Evolutionary conservation across 2,797 vertebrate genomes (phyloP).

Genomic region (Hyperoplus immaculatus): DNA sequence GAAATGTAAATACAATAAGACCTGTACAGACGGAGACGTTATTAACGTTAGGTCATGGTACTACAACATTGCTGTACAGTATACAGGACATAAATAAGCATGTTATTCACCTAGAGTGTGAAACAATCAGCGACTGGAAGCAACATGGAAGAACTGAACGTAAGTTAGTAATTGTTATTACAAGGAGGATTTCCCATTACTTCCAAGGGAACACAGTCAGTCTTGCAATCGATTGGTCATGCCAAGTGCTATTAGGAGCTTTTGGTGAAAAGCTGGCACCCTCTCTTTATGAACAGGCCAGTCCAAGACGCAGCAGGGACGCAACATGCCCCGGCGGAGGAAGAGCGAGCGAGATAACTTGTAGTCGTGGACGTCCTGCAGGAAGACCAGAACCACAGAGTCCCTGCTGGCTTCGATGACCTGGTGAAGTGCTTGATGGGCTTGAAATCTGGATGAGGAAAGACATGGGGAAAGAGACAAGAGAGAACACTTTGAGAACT

Average conservation of each 20-base stretch:
- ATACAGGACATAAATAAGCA: neutral
- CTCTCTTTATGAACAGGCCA: constrained; percentile 93
- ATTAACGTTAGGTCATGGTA: too few species aligned
- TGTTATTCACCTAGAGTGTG: neutral
- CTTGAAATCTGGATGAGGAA: constrained; percentile 89
- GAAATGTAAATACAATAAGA: neutral
- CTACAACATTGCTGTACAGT: neutral
- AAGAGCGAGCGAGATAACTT: constrained; percentile 88
- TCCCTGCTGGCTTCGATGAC: constrained; percentile 93
- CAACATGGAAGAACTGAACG: neutral
- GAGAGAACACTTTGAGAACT: constrained; percentile 1
- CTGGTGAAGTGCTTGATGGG: constrained; percentile 92
- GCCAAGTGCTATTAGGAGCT: constrained; percentile 91
- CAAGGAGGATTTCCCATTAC: neutral
- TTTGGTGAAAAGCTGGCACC: constrained; percentile 89
- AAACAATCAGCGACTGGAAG: neutral
- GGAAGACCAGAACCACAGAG: constrained; percentile 93
- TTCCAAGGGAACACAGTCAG: constrained; percentile 26
- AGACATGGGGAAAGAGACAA: neutral
- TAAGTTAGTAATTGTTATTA: neutral
- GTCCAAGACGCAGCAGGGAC: constrained; percentile 88
- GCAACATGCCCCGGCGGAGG: constrained; percentile 94
- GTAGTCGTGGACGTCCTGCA: constrained; percentile 94
- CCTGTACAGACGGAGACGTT: too few species aligned
- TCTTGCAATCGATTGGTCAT: constrained; percentile 85